phyloP scores from a whole-genome alignment of 2,113 vertebrate species.

The Pogona vitticeps region DNA sequence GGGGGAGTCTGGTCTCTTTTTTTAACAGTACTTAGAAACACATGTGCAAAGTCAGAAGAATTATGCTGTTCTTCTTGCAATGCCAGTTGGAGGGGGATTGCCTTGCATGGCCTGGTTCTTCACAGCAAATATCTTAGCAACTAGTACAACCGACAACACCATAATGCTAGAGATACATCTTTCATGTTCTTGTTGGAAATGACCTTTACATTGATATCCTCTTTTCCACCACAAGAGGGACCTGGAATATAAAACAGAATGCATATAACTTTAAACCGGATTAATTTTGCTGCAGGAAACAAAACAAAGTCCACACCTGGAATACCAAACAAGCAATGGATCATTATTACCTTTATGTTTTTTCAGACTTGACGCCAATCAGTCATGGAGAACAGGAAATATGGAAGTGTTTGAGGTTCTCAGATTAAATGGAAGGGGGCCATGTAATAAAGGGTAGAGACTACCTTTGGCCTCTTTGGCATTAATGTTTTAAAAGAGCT shows the following conservation, averaged over 20 bases:
- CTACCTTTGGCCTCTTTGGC: background rate
- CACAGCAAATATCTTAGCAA: background rate
- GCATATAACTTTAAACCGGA: background rate
- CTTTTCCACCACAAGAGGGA: conserved; percentile 19
- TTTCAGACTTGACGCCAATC: background rate
- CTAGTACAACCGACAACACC: background rate
- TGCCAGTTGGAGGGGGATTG: background rate
- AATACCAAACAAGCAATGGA: background rate
- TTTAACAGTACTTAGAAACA: background rate
- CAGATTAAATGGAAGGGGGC: background rate
- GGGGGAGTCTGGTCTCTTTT: background rate
- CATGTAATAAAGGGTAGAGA: background rate
- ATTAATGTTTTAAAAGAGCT: background rate
- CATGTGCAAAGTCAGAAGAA: background rate
- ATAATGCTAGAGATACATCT: background rate
- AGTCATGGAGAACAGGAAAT: background rate
- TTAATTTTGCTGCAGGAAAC: conserved; percentile 1
- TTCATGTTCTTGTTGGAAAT: background rate
- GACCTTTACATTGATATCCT: background rate
- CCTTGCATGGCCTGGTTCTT: background rate
- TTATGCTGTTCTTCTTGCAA: background rate
- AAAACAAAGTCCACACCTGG: background rate
- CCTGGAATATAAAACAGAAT: conserved; percentile 2
- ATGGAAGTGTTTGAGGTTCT: background rate
- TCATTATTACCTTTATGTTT: background rate